Evolutionary conservation across 1,140 invertebrate species (phyloP).

Genomic region (Palaemon carinicauda): DNA sequence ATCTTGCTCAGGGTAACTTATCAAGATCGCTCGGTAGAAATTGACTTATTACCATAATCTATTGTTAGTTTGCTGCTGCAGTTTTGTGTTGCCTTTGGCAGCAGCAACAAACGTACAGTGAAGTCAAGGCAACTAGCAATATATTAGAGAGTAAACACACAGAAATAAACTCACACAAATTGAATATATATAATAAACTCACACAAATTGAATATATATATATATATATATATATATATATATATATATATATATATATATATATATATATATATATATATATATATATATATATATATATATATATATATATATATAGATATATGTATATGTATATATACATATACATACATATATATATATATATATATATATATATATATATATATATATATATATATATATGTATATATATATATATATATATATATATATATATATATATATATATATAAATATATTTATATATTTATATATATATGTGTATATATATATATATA

Average conservation of each 20-base stretch:
- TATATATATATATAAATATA: too few relatives aligned
- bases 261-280: slow-evolving; percentile 7
- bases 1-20: too few relatives aligned
- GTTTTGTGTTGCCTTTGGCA: too few relatives aligned
- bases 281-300: slow-evolving; percentile 2
- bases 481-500: too few relatives aligned
- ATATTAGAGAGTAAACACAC: too few relatives aligned
- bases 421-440: not conserved
- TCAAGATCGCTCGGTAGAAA: too few relatives aligned
- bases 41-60: too few relatives aligned
- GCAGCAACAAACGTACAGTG: not conserved
- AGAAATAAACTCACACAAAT: not conserved
- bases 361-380: not conserved
- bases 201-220: not conserved
- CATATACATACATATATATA: too few relatives aligned
- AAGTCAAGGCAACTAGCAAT: too few relatives aligned
- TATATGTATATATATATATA: not conserved
- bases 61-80: too few relatives aligned
- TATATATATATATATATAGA: not conserved
- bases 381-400: slow-evolving; percentile 2
- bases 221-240: slow-evolving; percentile 9
- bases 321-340: not conserved
- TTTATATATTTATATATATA: too few relatives aligned
- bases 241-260: slow-evolving; percentile 10
- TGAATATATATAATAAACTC: not conserved